phyloP scores from a whole-genome alignment of 64 coral and sea anemone species.

The Cladopsammia gracilis region DNA sequence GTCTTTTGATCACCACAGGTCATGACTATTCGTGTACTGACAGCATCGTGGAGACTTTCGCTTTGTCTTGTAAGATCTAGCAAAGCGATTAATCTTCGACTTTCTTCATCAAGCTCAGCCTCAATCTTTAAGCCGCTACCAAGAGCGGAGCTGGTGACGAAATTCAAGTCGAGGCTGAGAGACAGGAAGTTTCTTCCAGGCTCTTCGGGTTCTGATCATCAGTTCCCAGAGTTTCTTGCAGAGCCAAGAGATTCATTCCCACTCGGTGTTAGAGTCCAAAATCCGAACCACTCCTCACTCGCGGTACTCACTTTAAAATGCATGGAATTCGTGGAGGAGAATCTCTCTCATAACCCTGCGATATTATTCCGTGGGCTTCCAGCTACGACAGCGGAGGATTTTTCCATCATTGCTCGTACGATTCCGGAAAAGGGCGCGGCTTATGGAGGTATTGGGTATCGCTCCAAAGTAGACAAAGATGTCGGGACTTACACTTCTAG shows the following conservation, averaged over 20 bases:
- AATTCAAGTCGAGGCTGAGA: slow-evolving; percentile 41
- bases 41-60: not conserved
- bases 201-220: slow-evolving; percentile 7
- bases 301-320: slow-evolving; percentile 3
- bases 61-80: not conserved
- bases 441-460: slow-evolving; percentile 43
- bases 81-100: too few relatives aligned
- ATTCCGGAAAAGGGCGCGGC: not conserved
- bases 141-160: slow-evolving; percentile 26
- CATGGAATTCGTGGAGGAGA: not conserved
- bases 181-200: slow-evolving; percentile 28
- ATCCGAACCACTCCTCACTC: slow-evolving; percentile 7
- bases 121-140: not conserved
- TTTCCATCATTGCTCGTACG: not conserved
- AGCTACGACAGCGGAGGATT: slow-evolving; percentile 14
- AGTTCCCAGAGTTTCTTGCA: slow-evolving; percentile 53
- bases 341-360: not conserved
- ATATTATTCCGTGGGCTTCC: slow-evolving; percentile 63
- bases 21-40: not conserved
- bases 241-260: slow-evolving; percentile 52
- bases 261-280: slow-evolving; percentile 14
- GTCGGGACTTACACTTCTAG: slow-evolving; percentile 25
- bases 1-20: too few relatives aligned
- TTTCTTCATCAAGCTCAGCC: too few relatives aligned
- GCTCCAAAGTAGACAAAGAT: not conserved